Evolutionary conservation across 2,113 vertebrate species (phyloP).

Genomic region (Prolemur simus): DNA sequence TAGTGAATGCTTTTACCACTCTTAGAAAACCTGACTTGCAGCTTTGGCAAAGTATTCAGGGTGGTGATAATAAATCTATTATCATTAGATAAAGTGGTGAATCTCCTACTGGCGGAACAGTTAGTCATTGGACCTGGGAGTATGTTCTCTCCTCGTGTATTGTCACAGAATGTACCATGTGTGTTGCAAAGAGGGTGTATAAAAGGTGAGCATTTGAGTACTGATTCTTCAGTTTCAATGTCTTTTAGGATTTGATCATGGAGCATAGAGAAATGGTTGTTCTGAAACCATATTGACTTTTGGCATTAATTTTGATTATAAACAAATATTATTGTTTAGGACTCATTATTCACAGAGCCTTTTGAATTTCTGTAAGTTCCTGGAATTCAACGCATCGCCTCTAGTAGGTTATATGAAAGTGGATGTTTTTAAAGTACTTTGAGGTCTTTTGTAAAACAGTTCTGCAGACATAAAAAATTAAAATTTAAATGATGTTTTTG

Average conservation of each 20-base stretch:
- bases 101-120: not conserved
- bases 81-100: not conserved
- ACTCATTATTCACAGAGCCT: not conserved
- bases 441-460: slow-evolving; percentile 37
- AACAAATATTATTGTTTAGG: not conserved
- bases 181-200: not conserved
- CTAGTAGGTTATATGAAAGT: slow-evolving; percentile 27
- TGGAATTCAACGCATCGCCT: not conserved
- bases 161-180: not conserved
- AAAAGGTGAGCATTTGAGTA: not conserved
- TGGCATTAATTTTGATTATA: slow-evolving; percentile 53
- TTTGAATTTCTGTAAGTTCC: slow-evolving; percentile 11
- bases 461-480: slow-evolving; percentile 19
- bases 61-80: not conserved
- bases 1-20: not conserved
- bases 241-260: not conserved
- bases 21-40: not conserved
- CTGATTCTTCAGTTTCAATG: slow-evolving; percentile 6
- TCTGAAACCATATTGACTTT: slow-evolving; percentile 27
- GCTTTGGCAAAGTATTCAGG: slow-evolving; percentile 6
- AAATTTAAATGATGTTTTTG: not conserved
- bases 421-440: slow-evolving; percentile 46
- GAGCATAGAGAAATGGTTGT: not conserved
- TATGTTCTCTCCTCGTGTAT: not conserved
- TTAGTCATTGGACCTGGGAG: not conserved